Evolutionary conservation across 2,888 invertebrate genomes (phyloP).

Genomic region (Palloptera scutellata): DNA sequence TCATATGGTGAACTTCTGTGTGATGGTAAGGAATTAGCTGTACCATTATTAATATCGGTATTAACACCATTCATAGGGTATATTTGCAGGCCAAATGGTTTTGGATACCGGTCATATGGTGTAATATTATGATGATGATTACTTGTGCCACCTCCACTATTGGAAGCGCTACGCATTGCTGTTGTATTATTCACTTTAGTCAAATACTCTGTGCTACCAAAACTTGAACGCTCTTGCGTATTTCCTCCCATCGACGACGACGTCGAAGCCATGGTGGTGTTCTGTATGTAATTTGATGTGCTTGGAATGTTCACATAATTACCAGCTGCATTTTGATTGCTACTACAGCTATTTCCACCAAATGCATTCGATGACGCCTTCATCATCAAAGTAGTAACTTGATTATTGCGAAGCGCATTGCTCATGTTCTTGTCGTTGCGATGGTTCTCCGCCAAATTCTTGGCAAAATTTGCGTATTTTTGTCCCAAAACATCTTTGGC

Average conservation of each 20-base stretch:
- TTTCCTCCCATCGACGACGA: conserved; percentile 18
- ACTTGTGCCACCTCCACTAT: conserved; percentile 12
- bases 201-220: conserved; percentile 48
- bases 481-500: conserved; percentile 82
- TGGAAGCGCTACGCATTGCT: conserved; percentile 21
- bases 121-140: conserved; percentile 45
- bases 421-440: conserved; percentile 59
- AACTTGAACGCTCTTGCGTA: conserved; percentile 30
- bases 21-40: conserved; percentile 35
- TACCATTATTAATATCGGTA: conserved; percentile 58
- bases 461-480: conserved; percentile 71
- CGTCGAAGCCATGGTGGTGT: conserved; percentile 35
- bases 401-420: conserved; percentile 49
- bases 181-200: conserved; percentile 56
- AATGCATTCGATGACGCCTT: not conserved
- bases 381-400: conserved; percentile 30
- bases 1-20: conserved; percentile 37
- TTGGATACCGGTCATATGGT: conserved; percentile 63
- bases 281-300: conserved; percentile 50
- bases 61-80: conserved; percentile 63
- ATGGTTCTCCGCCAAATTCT: conserved; percentile 67
- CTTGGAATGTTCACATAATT: conserved; percentile 59
- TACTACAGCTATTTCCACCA: conserved; percentile 6
- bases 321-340: conserved; percentile 26
- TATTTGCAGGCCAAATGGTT: conserved; percentile 60